Conservation (phyloP, 2,888 invertebrate genomes). For the Hypena proboscidalis region DNA sequence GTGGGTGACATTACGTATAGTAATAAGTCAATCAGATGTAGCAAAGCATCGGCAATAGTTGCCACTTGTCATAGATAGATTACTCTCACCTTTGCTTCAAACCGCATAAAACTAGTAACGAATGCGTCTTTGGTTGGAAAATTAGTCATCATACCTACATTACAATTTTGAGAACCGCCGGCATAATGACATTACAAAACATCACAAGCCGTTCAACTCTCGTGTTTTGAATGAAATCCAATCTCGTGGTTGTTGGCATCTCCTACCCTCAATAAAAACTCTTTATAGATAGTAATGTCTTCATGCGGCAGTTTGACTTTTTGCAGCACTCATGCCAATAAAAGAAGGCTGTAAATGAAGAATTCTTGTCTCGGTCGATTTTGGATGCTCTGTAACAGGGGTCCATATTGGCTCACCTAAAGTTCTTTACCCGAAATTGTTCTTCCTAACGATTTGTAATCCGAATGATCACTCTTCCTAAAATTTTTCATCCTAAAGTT, state of each 20-base stretch:
- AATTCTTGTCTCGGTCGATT: background rate
- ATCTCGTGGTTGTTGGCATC: constrained; percentile 38
- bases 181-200: constrained; percentile 12
- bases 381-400: background rate
- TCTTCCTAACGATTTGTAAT: too few species aligned
- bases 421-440: too few species aligned
- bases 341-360: constrained; percentile 1
- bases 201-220: constrained; percentile 4
- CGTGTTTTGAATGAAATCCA: constrained; percentile 29
- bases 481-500: too few species aligned
- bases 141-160: background rate
- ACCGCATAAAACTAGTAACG: too few species aligned
- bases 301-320: constrained; percentile 24
- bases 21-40: too few species aligned
- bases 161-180: background rate
- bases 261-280: constrained; percentile 33
- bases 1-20: too few species aligned
- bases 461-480: too few species aligned
- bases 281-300: constrained; percentile 32
- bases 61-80: too few species aligned
- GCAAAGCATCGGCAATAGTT: too few species aligned
- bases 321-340: constrained; percentile 9
- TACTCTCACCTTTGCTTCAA: too few species aligned
- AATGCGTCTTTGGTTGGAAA: background rate
- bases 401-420: too few species aligned